phyloP scores from a whole-genome alignment of 2,113 vertebrate species.

The Myotis brandtii region DNA sequence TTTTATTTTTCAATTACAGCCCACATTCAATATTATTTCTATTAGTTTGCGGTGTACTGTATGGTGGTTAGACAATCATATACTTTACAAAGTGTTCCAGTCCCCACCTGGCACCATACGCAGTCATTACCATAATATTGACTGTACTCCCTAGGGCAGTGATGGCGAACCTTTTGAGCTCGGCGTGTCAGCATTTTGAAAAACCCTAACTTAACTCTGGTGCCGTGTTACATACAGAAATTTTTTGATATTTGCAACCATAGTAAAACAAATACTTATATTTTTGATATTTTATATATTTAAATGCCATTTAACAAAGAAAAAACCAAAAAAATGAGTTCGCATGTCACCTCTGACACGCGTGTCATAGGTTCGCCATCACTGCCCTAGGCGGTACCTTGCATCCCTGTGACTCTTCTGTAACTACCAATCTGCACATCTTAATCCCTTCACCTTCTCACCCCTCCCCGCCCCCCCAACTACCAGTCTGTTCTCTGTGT shows the following conservation, averaged over 20 bases:
- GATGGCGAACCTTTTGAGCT: too few species aligned
- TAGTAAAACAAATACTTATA: too few species aligned
- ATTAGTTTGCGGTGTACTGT: not conserved
- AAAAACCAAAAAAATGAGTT: too few species aligned
- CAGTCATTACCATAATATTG: not conserved
- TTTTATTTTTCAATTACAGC: not conserved
- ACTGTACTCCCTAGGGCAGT: not conserved
- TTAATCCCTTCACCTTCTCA: not conserved
- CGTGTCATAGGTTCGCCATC: too few species aligned
- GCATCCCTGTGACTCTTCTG: not conserved
- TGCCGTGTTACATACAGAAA: too few species aligned
- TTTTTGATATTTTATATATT: too few species aligned
- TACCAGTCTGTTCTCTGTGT: not conserved
- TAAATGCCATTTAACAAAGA: too few species aligned
- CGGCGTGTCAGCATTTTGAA: too few species aligned
- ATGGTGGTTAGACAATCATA: not conserved
- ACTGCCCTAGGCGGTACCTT: not conserved
- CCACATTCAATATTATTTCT: not conserved
- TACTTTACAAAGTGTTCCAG: not conserved
- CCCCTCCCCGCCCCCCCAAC: not conserved
- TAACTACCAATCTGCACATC: not conserved
- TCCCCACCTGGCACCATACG: not conserved
- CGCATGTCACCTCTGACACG: too few species aligned
- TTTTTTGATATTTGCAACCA: too few species aligned
- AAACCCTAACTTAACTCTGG: too few species aligned